Base-by-base conservation (phyloP, 1,140 invertebrate species). In the Drosophila ananassae region DNA sequence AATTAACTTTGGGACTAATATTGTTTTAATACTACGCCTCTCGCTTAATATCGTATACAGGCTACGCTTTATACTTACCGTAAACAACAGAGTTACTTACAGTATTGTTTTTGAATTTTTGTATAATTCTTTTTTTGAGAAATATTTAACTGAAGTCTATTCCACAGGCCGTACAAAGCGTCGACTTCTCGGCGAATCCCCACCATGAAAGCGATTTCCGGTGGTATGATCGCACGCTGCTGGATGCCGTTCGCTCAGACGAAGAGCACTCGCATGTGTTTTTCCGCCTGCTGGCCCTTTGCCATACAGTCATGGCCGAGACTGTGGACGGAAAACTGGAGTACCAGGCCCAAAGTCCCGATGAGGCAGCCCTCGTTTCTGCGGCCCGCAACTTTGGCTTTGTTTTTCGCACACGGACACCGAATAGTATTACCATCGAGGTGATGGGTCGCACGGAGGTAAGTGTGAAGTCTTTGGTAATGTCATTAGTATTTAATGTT, bases 321-420 rank as follows among this genome's bases (percentile, higher is more conserved):
- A 95, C 97, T 61, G 97, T 96, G 83, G 95, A 96, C 59, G 97
- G 97, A 79, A 67, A 69, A 1, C 32, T 92, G 13, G 91, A 92
- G 61, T 93, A 93, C 51, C 93, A 98, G 95, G 98, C 99, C 21
- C 98, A 99, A 92, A 99, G 98, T 55, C 99, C 99, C 1, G 99
- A 99, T 93, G 99, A 99, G 93, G 95, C 97, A 48, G 98, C 98
- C 1, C 93, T 99, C 10, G 98, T 99, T 2, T 98, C 98, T 9
- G 98, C 98, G 0, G 98, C 99, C 1, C 94, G 98, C 73, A 99
- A 99, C 93, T 99, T 99, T 93, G 98, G 98, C 71, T 99, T 99
- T 93, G 98, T 99, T 37, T 99, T 99, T 92, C 97, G 96, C 92
- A 97, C 98, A 91, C 94, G 98, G 83, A 96, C 97, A 79, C 97